Percentiles rank a stretch among this genome's conserved stretches.
Evolutionary conservation across 2,797 vertebrate genomes (phyloP).

Genomic region (Pitangus sulphuratus): DNA sequence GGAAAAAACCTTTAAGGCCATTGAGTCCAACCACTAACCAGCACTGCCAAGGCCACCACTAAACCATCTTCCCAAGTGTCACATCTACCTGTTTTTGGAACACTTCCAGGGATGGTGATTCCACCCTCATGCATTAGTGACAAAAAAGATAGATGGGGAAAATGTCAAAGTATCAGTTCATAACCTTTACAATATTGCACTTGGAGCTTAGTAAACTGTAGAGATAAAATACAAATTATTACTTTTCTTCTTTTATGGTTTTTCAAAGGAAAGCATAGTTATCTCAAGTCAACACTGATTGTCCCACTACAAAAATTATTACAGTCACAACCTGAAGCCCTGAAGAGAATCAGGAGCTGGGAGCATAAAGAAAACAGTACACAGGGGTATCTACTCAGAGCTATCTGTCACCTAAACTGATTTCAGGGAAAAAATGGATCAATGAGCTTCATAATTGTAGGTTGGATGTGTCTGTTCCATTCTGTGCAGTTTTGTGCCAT

Average conservation of each 20-base stretch:
- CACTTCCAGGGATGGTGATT: background rate
- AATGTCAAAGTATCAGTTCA: background rate
- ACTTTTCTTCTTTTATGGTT: background rate
- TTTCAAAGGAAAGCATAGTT: background rate
- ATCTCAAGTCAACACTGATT: background rate
- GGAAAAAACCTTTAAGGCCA: background rate
- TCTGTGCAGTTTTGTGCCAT: background rate
- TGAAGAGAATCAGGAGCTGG: background rate
- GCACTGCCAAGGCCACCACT: background rate
- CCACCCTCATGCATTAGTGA: background rate
- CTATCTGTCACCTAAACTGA: background rate
- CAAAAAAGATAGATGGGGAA: background rate
- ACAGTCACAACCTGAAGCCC: background rate
- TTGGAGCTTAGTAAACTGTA: background rate
- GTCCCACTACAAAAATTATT: background rate
- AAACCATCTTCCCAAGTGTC: background rate
- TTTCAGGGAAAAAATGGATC: background rate
- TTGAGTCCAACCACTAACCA: background rate
- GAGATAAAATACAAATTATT: background rate
- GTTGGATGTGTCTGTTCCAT: accelerated
- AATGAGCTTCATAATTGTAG: background rate
- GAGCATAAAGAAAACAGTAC: background rate
- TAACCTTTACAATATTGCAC: background rate
- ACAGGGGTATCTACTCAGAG: background rate
- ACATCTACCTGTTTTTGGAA: background rate